Percentiles rank a stretch among this genome's conserved stretches.
These are phyloP conservation scores for Poliocrania exsul DNA, from an alignment of 2,797 vertebrate genomes.

Conservation along the genomic window DNA sequence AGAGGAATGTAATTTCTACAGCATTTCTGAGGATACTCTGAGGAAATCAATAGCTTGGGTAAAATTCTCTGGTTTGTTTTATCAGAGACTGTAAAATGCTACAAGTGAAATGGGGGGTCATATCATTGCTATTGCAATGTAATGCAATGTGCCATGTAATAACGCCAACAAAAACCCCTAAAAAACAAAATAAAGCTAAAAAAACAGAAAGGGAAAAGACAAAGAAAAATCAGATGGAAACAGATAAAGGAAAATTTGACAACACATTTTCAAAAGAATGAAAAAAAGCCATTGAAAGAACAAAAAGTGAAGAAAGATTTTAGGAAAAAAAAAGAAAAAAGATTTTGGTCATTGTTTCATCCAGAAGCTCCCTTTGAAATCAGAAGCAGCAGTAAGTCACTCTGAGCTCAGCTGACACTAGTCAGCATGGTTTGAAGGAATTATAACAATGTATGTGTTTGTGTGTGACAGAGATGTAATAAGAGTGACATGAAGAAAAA, in stretches of 20 bases:
- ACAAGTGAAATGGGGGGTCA: background rate
- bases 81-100: background rate
- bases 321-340: background rate
- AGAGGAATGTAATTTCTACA: background rate
- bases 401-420: background rate
- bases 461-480: background rate
- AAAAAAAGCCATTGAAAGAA: background rate
- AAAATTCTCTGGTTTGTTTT: background rate
- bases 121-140: background rate
- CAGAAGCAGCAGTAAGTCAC: background rate
- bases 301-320: background rate
- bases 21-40: background rate
- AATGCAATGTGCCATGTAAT: background rate
- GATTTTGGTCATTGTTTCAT: background rate
- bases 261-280: background rate
- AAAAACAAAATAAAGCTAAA: background rate
- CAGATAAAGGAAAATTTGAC: background rate
- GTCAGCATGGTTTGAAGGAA: background rate
- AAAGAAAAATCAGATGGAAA: background rate
- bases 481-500: constrained; percentile 5
- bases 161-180: background rate
- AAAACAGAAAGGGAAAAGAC: background rate
- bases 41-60: background rate
- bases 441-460: background rate
- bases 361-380: background rate